phyloP scores from a whole-genome alignment of 2,797 vertebrate genomes.

The Platyrinchus mystaceus region DNA sequence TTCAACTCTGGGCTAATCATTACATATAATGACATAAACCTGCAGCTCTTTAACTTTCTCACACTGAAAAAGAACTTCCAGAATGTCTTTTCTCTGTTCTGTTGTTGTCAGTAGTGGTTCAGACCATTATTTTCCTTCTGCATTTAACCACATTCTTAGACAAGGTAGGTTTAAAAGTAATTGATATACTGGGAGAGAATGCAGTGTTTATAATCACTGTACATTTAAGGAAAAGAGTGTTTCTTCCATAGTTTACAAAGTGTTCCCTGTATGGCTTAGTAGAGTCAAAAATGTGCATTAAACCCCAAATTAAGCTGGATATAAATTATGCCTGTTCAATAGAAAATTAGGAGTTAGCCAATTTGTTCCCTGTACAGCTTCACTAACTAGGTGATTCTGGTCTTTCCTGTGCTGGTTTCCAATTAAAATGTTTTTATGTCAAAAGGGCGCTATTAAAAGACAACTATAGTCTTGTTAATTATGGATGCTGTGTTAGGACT shows the following conservation, averaged over 20 bases:
- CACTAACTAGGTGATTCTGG: neutral
- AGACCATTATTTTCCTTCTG: neutral
- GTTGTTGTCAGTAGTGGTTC: neutral
- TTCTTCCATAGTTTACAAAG: neutral
- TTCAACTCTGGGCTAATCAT: neutral
- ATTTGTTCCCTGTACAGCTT: neutral
- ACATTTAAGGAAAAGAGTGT: neutral
- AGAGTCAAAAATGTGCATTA: neutral
- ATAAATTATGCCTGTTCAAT: neutral
- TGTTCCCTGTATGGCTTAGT: neutral
- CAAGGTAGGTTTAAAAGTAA: neutral
- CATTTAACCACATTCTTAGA: neutral
- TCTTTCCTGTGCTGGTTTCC: neutral
- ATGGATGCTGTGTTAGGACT: neutral
- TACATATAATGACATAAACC: neutral
- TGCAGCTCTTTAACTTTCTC: neutral
- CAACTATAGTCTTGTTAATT: neutral
- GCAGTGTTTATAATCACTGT: neutral
- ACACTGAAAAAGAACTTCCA: neutral
- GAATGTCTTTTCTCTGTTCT: neutral
- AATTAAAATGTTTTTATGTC: slow-evolving; percentile 9
- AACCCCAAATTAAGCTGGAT: neutral
- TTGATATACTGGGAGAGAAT: neutral
- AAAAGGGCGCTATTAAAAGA: neutral
- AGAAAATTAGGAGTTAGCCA: neutral